These are phyloP conservation scores for Selene dorsalis DNA, from an alignment of 2,797 vertebrate genomes.

Conservation along the genomic window DNA sequence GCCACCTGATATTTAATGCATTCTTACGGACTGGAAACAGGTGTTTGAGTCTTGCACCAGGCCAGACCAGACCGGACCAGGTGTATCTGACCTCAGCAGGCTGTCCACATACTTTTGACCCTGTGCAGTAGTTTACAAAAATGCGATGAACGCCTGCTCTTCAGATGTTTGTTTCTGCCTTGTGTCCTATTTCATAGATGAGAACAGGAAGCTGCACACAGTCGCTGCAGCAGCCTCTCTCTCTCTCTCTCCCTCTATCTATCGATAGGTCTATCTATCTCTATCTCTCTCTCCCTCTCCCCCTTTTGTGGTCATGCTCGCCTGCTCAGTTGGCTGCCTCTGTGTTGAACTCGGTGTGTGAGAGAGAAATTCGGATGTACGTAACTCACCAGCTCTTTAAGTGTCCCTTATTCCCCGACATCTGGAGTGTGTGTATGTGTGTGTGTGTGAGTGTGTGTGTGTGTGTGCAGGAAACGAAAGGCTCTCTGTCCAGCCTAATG, in stretches of 20 bases:
- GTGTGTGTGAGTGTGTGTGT: constrained; percentile 39
- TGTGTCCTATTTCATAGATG: neutral
- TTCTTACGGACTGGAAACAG: too few species aligned
- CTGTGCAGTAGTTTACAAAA: neutral
- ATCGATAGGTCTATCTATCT: neutral
- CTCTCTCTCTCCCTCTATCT: constrained; percentile 1
- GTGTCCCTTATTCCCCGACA: constrained; percentile 75
- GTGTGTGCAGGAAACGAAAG: constrained; percentile 48
- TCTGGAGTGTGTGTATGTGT: constrained; percentile 65
- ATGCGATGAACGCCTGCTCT: neutral
- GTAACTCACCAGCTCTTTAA: constrained; percentile 78
- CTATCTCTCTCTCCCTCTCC: neutral
- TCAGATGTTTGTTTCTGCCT: constrained; percentile 8
- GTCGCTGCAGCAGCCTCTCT: constrained; percentile 9
- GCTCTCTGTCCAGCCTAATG: constrained; percentile 58
- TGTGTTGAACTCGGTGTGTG: constrained; percentile 64
- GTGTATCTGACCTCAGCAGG: neutral
- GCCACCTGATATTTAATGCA: too few species aligned
- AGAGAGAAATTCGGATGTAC: constrained; percentile 78
- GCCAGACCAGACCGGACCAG: neutral
- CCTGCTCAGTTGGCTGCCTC: constrained; percentile 73
- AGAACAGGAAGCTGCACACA: constrained; percentile 9
- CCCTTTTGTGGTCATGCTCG: constrained; percentile 34
- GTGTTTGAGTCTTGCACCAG: too few species aligned
- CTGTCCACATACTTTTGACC: constrained; percentile 7